These are phyloP conservation scores for Drosophila rubida DNA, from an alignment of 2,888 invertebrate genomes.

Conservation along the genomic window DNA sequence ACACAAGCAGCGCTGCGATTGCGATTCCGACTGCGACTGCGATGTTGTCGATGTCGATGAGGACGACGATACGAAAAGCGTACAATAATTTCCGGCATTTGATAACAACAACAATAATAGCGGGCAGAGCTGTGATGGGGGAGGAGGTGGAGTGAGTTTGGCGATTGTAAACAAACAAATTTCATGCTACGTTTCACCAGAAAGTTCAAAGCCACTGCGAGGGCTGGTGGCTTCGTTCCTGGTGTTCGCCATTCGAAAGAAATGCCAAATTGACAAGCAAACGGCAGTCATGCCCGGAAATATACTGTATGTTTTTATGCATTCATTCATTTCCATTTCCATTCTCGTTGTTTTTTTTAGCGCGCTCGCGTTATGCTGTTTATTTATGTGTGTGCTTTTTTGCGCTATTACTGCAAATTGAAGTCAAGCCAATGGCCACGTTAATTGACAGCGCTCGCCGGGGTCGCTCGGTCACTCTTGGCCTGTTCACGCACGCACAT, in stretches of 20 bases:
- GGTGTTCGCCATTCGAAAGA: too few relatives aligned
- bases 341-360: too few relatives aligned
- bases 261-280: slow-evolving; percentile 70
- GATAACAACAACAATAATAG: slow-evolving; percentile 60
- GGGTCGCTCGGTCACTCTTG: slow-evolving; percentile 1
- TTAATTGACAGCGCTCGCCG: slow-evolving; percentile 71
- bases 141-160: slow-evolving; percentile 43
- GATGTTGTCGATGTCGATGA: slow-evolving; percentile 54
- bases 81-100: slow-evolving; percentile 80
- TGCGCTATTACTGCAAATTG: slow-evolving; percentile 52
- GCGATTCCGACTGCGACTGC: slow-evolving; percentile 36
- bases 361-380: not conserved
- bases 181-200: slow-evolving; percentile 74
- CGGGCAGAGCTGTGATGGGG: not conserved
- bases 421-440: slow-evolving; percentile 53
- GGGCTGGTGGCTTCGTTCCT: too few relatives aligned
- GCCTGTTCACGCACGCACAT: slow-evolving; percentile 32
- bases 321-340: not conserved
- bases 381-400: slow-evolving; percentile 11
- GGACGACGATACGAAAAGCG: slow-evolving; percentile 51
- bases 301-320: slow-evolving; percentile 22
- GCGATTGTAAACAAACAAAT: slow-evolving; percentile 79
- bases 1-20: slow-evolving; percentile 55
- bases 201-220: slow-evolving; percentile 59
- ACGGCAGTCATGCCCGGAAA: slow-evolving; percentile 62